Percentiles rank a stretch among this genome's conserved stretches.
phyloP scores from a whole-genome alignment of 1,140 invertebrate species.

The Cydia amplana region DNA sequence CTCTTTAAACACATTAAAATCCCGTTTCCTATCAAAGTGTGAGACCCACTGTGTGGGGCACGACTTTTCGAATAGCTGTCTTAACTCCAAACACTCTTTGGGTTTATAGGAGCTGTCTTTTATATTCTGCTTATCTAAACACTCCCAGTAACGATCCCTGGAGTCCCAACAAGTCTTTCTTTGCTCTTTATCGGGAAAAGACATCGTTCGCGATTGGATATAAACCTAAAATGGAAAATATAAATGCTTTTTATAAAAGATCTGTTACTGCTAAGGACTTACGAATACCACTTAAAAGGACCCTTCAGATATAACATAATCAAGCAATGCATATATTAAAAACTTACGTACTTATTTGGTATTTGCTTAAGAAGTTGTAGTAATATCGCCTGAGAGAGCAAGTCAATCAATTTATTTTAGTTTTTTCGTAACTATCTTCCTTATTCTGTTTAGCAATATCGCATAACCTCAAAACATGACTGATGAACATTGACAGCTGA shows the following conservation, averaged over 20 bases:
- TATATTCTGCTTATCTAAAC: conserved; percentile 85
- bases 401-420: not conserved
- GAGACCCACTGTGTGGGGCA: conserved; percentile 96
- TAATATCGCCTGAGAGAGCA: not conserved
- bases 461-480: conserved; percentile 13
- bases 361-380: not conserved
- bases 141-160: conserved; percentile 94
- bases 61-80: conserved; percentile 88
- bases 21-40: conserved; percentile 94
- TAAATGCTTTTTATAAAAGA: conserved; percentile 19
- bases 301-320: not conserved
- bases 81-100: conserved; percentile 85
- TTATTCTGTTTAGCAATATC: not conserved
- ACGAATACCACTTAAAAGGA: not conserved
- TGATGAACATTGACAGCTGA: not conserved
- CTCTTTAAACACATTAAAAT: conserved; percentile 93
- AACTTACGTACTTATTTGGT: no score
- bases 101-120: conserved; percentile 73
- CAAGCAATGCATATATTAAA: not conserved
- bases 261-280: not conserved
- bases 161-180: conserved; percentile 91
- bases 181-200: conserved; percentile 90
- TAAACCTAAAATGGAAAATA: conserved; percentile 54
- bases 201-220: conserved; percentile 81
- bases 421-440: not conserved